Evolutionary conservation across 2,888 invertebrate genomes (phyloP).

Genomic region (Macaria liturata): DNA sequence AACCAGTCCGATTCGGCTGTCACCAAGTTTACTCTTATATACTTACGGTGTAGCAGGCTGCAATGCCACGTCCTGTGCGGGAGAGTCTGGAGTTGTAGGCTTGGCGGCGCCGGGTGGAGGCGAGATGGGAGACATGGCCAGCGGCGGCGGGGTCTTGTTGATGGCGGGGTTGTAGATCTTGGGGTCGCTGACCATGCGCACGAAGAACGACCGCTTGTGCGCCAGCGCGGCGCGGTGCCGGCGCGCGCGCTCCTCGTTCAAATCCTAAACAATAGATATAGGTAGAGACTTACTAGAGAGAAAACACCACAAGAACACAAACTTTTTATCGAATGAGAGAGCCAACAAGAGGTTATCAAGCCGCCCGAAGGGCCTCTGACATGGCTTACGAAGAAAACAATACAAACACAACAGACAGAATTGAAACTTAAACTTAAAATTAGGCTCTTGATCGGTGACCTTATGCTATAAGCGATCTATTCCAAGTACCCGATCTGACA

Average conservation of each 20-base stretch:
- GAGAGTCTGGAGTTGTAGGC: constrained; percentile 66
- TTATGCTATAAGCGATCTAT: no score
- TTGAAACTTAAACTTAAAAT: no score
- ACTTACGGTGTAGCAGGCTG: constrained; percentile 66
- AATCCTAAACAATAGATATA: constrained; percentile 78
- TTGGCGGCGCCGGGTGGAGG: constrained; percentile 65
- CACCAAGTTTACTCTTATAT: neutral
- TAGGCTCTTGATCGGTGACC: no score
- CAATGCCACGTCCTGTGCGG: constrained; percentile 39
- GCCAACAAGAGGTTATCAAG: no score
- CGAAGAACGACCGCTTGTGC: constrained; percentile 97
- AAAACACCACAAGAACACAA: no score
- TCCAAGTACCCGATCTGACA: no score
- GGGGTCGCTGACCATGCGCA: constrained; percentile 98
- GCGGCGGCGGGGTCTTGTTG: constrained; percentile 87
- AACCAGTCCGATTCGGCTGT: no score
- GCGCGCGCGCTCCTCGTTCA: constrained; percentile 88
- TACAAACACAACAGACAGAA: no score
- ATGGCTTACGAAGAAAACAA: no score
- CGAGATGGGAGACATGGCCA: constrained; percentile 79
- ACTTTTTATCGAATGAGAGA: no score
- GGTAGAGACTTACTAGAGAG: no score
- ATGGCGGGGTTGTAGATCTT: constrained; percentile 97
- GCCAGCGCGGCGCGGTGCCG: constrained; percentile 92
- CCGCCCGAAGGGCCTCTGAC: no score